Evolutionary conservation across 2,797 vertebrate genomes (phyloP).

Genomic region (Ctenopoma multispine): DNA sequence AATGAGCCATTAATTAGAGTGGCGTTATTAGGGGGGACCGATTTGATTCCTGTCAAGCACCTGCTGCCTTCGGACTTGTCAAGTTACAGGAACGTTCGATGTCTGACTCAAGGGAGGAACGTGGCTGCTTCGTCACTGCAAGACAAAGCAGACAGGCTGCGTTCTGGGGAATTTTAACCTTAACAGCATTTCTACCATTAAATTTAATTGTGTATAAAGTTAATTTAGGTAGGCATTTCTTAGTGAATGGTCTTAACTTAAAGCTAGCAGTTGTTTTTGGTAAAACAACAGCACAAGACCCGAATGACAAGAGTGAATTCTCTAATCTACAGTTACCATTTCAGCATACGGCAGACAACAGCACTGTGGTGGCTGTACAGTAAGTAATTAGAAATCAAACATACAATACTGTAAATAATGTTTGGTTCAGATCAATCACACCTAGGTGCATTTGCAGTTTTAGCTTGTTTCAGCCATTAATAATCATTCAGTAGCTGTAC

Average conservation of each 20-base stretch:
- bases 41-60: slow-evolving; percentile 77
- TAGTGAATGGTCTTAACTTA: not conserved
- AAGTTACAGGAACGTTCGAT: slow-evolving; percentile 53
- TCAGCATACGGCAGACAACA: not conserved
- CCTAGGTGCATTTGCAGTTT: no score
- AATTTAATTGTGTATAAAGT: not conserved
- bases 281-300: not conserved
- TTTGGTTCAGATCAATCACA: no score
- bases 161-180: not conserved
- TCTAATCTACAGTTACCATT: not conserved
- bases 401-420: no score
- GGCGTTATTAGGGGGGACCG: slow-evolving; percentile 64
- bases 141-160: not conserved
- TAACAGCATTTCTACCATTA: not conserved
- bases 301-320: not conserved
- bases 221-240: not conserved
- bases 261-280: not conserved
- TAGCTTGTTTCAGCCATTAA: no score
- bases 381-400: no score
- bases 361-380: not conserved
- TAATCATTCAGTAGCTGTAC: no score
- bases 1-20: slow-evolving; percentile 80
- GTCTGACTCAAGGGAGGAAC: slow-evolving; percentile 22
- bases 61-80: slow-evolving; percentile 68
- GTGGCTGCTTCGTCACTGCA: not conserved